Evolutionary conservation across 2,113 vertebrate genomes (phyloP).

Genomic region (Leucosticte australis): DNA sequence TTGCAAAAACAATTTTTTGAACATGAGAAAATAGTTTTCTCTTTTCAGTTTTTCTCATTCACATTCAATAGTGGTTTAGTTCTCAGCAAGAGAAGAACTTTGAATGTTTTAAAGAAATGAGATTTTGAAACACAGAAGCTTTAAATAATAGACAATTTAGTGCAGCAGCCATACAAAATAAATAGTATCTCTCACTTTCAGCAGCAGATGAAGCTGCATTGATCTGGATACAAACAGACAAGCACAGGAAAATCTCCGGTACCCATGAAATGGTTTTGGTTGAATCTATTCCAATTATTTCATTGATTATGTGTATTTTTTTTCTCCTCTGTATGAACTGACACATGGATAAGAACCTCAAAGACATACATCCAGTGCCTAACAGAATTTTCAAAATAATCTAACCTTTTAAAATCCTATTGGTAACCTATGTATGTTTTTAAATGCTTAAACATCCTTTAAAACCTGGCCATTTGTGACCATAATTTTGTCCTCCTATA

Average conservation of each 20-base stretch:
- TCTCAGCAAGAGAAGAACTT: background rate
- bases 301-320: conserved; percentile 38
- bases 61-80: background rate
- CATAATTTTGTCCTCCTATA: background rate
- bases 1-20: background rate
- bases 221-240: conserved; percentile 4
- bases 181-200: background rate
- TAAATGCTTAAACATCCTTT: background rate
- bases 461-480: background rate
- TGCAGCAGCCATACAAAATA: background rate
- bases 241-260: background rate
- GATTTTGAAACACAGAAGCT: conserved; percentile 1
- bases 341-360: conserved; percentile 9
- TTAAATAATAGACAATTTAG: conserved; percentile 13
- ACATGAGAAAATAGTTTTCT: background rate
- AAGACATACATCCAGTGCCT: background rate
- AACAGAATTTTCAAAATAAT: conserved; percentile 35
- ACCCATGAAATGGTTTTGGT: background rate
- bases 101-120: background rate
- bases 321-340: conserved; percentile 17
- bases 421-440: background rate
- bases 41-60: background rate
- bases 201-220: conserved; percentile 45
- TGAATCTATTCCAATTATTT: conserved; percentile 37
- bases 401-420: conserved; percentile 11